A percentile compares a stretch with the other conserved stretches of the same genome.
Evolutionary conservation across 2,888 invertebrate genomes (phyloP).

Genomic region (Lacanobia oleracea): DNA sequence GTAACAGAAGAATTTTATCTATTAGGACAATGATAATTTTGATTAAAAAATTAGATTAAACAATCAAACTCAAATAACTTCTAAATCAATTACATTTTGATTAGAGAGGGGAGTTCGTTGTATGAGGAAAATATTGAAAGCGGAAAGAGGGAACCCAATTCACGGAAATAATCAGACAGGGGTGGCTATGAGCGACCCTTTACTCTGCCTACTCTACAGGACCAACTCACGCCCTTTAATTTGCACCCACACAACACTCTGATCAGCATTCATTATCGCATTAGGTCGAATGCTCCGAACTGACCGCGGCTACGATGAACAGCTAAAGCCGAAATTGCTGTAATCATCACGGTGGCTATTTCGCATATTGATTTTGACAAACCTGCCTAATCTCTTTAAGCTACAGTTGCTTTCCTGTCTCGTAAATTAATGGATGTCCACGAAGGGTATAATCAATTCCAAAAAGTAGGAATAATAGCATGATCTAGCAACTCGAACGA

Average conservation of each 20-base stretch:
- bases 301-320: slow-evolving; percentile 37
- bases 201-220: slow-evolving; percentile 1
- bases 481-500: not conserved
- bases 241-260: not conserved
- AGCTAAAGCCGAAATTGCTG: slow-evolving; percentile 29
- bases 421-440: not conserved
- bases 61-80: slow-evolving; percentile 4
- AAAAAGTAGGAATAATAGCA: not conserved
- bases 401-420: not conserved
- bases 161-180: slow-evolving; percentile 24
- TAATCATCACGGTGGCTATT: slow-evolving; percentile 28
- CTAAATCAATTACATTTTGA: slow-evolving; percentile 28
- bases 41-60: not conserved
- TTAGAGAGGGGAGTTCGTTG: slow-evolving; percentile 9
- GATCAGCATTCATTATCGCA: slow-evolving; percentile 33
- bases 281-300: slow-evolving; percentile 26
- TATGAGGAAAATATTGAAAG: slow-evolving; percentile 34
- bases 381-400: not conserved
- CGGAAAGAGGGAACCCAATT: slow-evolving; percentile 5
- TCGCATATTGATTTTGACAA: slow-evolving; percentile 12
- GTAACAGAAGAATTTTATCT: no score
- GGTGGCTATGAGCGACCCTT: slow-evolving; percentile 1
- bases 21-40: no score
- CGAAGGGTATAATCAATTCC: not conserved
- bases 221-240: not conserved